Conservation (phyloP, 2,797 vertebrate species). For the Gobionotothen gibberifrons region DNA sequence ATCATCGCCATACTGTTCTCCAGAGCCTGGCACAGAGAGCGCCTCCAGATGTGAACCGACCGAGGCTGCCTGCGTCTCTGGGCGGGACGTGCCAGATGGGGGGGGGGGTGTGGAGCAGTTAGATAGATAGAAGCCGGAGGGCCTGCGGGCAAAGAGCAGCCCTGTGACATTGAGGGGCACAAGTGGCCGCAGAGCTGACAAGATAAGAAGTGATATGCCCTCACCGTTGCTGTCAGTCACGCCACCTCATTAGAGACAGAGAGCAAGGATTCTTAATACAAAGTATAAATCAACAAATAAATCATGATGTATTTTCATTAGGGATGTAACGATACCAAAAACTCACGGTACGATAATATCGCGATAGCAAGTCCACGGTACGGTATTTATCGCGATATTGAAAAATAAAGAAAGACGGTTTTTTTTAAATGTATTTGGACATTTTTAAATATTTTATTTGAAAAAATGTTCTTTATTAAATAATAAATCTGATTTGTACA, state of each 20-base stretch:
- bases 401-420: too few relatives aligned
- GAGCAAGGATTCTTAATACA: slow-evolving; percentile 8
- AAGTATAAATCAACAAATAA: too few relatives aligned
- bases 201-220: slow-evolving; percentile 84
- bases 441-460: too few relatives aligned
- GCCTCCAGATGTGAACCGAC: slow-evolving; percentile 68
- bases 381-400: too few relatives aligned
- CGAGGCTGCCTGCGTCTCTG: slow-evolving; percentile 53
- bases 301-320: too few relatives aligned
- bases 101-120: slow-evolving; percentile 42
- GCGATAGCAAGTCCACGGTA: too few relatives aligned
- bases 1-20: slow-evolving; percentile 22
- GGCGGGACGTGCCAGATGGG: slow-evolving; percentile 69
- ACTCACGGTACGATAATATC: too few relatives aligned
- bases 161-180: slow-evolving; percentile 81
- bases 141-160: slow-evolving; percentile 74
- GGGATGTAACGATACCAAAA: too few relatives aligned
- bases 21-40: slow-evolving; percentile 33
- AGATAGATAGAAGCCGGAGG: slow-evolving; percentile 67
- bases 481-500: too few relatives aligned
- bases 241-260: slow-evolving; percentile 79
- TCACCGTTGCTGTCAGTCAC: slow-evolving; percentile 78
- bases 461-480: too few relatives aligned
- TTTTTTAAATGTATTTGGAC: too few relatives aligned
- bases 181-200: slow-evolving; percentile 80